These are phyloP conservation scores for Pluvianellus socialis DNA, from an alignment of 2,113 vertebrate species.

Conservation along the genomic window DNA sequence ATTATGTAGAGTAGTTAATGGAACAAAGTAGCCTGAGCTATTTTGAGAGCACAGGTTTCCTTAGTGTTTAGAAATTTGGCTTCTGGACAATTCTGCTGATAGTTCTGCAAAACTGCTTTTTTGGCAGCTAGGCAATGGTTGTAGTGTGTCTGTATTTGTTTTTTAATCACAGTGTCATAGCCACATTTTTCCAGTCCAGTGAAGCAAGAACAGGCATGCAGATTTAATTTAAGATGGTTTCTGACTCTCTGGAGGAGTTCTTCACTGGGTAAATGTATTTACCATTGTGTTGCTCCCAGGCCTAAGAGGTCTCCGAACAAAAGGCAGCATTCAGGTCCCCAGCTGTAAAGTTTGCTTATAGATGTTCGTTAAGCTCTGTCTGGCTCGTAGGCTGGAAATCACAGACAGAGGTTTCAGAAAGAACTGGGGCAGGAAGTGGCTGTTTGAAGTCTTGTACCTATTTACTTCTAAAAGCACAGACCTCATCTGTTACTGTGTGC, in stretches of 20 bases:
- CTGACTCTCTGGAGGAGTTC: background rate
- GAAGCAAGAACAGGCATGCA: constrained; percentile 31
- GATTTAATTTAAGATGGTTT: constrained; percentile 43
- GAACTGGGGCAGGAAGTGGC: background rate
- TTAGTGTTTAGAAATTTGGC: constrained; percentile 35
- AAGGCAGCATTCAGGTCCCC: background rate
- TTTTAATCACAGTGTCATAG: constrained; percentile 52
- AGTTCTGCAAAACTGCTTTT: constrained; percentile 24
- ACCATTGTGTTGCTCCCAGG: background rate
- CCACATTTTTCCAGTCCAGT: constrained; percentile 34
- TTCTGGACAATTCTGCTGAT: constrained; percentile 38
- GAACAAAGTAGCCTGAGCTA: background rate
- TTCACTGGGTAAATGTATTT: background rate
- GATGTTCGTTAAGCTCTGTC: background rate
- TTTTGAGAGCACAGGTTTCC: constrained; percentile 9
- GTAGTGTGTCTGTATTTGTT: background rate
- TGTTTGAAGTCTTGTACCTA: background rate
- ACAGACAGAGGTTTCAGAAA: background rate
- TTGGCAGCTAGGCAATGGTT: constrained; percentile 21
- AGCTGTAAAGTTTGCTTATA: background rate
- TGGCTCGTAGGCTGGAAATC: background rate
- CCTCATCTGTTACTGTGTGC: background rate
- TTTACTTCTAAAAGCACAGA: background rate
- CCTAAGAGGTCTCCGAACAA: background rate
- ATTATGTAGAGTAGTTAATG: background rate